These are phyloP conservation scores for Tenthredo mesomela DNA, from an alignment of 2,888 invertebrate genomes.

Conservation along the genomic window DNA sequence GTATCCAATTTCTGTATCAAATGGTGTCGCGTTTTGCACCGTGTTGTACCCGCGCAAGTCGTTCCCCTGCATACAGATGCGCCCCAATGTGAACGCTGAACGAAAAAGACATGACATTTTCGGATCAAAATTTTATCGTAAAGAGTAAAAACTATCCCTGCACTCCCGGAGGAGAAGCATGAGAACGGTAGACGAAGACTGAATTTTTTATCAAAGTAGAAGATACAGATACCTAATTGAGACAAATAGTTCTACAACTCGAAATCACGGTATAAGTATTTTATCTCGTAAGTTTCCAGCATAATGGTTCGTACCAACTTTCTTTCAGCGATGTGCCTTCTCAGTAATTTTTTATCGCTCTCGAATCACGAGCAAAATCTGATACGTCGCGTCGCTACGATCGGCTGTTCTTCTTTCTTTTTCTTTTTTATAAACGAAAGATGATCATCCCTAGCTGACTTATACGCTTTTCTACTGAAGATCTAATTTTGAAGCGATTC, in stretches of 20 bases:
- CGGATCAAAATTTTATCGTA: background rate
- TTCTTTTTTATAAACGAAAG: too few relatives aligned
- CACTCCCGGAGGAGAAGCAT: background rate
- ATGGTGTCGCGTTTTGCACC: constrained; percentile 29
- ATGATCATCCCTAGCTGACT: background rate
- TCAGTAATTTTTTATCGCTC: background rate
- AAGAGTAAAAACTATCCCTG: background rate
- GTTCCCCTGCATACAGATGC: constrained; percentile 45
- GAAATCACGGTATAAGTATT: background rate
- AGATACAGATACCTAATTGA: background rate
- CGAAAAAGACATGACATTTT: background rate
- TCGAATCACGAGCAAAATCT: background rate
- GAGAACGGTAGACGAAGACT: background rate
- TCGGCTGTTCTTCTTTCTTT: too few relatives aligned
- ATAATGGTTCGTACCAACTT: background rate
- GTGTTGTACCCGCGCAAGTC: background rate
- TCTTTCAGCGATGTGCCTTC: background rate
- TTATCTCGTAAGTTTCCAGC: background rate
- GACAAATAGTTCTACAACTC: background rate
- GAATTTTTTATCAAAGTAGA: background rate
- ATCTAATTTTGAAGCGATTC: constrained; percentile 11
- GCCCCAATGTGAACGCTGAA: background rate
- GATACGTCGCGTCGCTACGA: background rate
- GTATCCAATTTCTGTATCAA: constrained; percentile 43
- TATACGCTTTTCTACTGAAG: background rate